Base-by-base conservation (phyloP, 2,888 invertebrate genomes). In the Octonoba sinensis region DNA sequence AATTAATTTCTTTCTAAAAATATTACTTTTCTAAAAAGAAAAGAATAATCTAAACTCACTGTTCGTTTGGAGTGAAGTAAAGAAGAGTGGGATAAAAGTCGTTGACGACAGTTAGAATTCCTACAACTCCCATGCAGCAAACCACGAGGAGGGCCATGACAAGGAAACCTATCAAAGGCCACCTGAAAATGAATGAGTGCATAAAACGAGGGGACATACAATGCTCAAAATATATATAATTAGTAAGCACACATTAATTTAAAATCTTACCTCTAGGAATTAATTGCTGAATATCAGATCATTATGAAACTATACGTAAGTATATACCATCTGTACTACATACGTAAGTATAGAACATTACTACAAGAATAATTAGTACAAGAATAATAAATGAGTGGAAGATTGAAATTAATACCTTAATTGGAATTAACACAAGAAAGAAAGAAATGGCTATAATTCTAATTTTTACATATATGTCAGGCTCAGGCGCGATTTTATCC, bases 31-130 rank as follows among this genome's bases (percentile, higher is more conserved):
- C n/a, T n/a, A n/a, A n/a, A n/a, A n/a, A n/a, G n/a, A n/a, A n/a
- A n/a, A n/a, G n/a, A n/a, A n/a, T n/a, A 4, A 36, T 36, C 11
- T 3, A 36, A 36, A 65, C 71, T 77, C 59, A 85, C 85, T 54
- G 62, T 71, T 84, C 83, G 16, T 78, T 65, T 1, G 84, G 84
- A 3, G 83, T 82, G 66, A 84, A 84, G 62, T 84, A 85, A 12
- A 85, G 77, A 16, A 85, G 54, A 3, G 83, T 83, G 0, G 83
- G 83, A 27, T 83, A 83, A 16, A 78, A 83, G 27, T 83, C 83
- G 27, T 78, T 46, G 0, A 74, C 27, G 57, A 78, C 59, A 22
- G 83, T 83, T 11, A 83, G 15, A 8, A 64, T 65, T 16, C 77
- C 77, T 27, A 74, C 66, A 8, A 73, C 59, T 8, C 69, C 82